Evolutionary conservation across 2,113 vertebrate genomes (phyloP), one percentile per base, ranked within the genome.

Genomic region (Chaenogobius annularis): DNA sequence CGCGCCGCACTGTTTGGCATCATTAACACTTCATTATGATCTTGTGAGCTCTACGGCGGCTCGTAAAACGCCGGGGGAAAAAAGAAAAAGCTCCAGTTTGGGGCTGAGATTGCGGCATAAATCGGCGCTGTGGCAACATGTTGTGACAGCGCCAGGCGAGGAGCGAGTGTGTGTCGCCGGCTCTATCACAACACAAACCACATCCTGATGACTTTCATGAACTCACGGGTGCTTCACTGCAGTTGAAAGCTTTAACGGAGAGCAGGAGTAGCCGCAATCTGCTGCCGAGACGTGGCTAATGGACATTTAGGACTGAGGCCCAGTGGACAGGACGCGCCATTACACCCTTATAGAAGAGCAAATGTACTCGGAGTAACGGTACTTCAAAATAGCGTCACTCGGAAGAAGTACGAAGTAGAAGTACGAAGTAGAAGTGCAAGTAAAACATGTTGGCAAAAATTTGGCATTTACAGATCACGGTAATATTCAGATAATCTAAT

Each of bases 1-100:
- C 66, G 67, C 83, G 89, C 80, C 85, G 87, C 83, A 83, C 78
- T 90, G 83, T 92, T 93, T 87, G 87, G 91, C 92, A 91, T 87
- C 87, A 78, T 91, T 90, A 90, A 90, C 14, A 83, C 76, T 84
- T 90, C 83, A 92, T 93, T 90, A 91, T 86, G 61, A 88, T 79
- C 83, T 74, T 74, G 74, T 84, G 67, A 70, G 59, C 87, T 19
- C 80, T 66, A 85, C 75, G 73, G 77, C 87, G 76, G 61, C 83
- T 85, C 89, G 90, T 83, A 88, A 90, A 85, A 79, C 11, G 14
- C 3, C 5, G 22, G 20, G 10, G 3, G 20, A 55, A 75, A 78
- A 76, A 78, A 85, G 76, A 55, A 72, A 81, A 90, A 90, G 79
- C 46, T 54, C 77, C 90, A 82, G 87, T 92, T 92, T 92, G 83